Conservation (phyloP, 1,140 invertebrate genomes). For the Riptortus pedestris region DNA sequence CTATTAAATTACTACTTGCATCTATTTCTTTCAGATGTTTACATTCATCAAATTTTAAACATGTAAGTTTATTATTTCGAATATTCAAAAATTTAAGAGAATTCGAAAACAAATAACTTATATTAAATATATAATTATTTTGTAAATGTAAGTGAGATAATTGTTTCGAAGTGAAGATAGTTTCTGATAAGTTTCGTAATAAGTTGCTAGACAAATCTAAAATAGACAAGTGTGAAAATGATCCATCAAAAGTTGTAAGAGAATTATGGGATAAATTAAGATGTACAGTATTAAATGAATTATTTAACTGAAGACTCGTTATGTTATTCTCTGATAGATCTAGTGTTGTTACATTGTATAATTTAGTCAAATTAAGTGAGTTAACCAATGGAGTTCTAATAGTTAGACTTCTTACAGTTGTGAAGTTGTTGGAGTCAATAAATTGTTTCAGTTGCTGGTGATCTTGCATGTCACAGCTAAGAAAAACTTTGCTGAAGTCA, state of each 20-base stretch:
- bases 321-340: conserved; percentile 20
- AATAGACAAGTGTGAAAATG: conserved; percentile 6
- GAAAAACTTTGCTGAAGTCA: neutral
- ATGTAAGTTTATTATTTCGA: conserved; percentile 15
- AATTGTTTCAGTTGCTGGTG: neutral
- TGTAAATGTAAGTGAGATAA: conserved; percentile 20
- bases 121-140: conserved; percentile 13
- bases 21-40: conserved; percentile 15
- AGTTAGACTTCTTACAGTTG: neutral
- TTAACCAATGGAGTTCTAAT: neutral
- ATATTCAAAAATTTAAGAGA: conserved; percentile 20
- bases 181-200: conserved; percentile 9
- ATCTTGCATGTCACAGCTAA: neutral
- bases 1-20: conserved; percentile 21
- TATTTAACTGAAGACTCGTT: neutral
- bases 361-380: conserved; percentile 11
- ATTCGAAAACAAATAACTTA: conserved; percentile 19
- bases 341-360: conserved; percentile 12
- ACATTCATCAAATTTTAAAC: conserved; percentile 15
- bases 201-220: conserved; percentile 24
- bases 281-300: conserved; percentile 4
- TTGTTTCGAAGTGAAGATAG: conserved; percentile 7
- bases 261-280: conserved; percentile 22
- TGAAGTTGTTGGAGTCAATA: conserved; percentile 11
- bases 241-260: conserved; percentile 12